Evolutionary conservation across 23 tunicate species (phyloP).

Genomic region (Ascidia mentula): DNA sequence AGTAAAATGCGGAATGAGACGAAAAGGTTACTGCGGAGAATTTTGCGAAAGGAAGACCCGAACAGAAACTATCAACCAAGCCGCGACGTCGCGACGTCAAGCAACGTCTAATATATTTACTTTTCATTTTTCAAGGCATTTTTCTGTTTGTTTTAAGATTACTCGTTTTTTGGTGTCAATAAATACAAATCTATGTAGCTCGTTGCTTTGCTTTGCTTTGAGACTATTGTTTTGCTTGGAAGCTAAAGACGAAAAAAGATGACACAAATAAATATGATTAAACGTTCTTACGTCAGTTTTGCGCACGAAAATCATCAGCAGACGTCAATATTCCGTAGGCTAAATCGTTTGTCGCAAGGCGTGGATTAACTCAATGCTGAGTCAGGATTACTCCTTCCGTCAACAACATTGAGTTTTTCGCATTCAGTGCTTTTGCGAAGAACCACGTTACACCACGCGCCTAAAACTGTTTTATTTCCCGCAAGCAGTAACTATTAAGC

Average conservation of each 20-base stretch:
- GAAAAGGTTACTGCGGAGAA: neutral
- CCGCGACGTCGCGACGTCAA: neutral
- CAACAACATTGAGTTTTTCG: no score
- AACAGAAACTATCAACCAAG: neutral
- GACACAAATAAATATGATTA: no score
- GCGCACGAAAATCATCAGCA: neutral
- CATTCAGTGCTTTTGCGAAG: no score
- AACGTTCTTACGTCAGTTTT: neutral
- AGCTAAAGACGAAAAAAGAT: no score
- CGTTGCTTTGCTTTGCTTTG: no score
- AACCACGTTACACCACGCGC: no score
- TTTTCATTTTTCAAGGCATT: neutral
- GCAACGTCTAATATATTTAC: neutral
- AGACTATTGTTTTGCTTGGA: no score
- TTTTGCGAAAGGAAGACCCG: neutral
- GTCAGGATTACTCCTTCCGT: neutral
- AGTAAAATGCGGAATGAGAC: conserved; percentile 51
- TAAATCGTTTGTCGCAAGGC: neutral
- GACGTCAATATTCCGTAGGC: neutral
- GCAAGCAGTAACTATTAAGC: no score
- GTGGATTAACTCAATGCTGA: neutral
- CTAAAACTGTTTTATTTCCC: no score
- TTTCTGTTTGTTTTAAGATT: neutral
- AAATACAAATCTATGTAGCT: no score
- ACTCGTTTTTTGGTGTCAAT: no score